Evolutionary conservation across 2,888 invertebrate species (phyloP).

Genomic region (Dichetophora obliterata): DNA sequence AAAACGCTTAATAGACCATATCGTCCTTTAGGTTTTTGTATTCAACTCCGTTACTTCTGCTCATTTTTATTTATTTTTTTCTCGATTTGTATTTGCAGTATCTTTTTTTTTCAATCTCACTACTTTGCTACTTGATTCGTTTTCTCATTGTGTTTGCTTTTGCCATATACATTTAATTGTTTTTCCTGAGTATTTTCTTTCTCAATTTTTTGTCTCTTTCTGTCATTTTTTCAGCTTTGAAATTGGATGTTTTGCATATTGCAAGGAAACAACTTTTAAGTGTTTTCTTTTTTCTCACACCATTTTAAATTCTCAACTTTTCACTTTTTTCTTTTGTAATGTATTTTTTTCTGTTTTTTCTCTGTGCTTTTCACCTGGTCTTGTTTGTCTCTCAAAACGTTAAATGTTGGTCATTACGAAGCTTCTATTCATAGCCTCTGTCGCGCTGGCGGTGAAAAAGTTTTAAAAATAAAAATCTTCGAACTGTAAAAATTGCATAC

Average conservation of each 20-base stretch:
- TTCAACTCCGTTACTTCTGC: not conserved
- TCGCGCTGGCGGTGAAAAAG: not conserved
- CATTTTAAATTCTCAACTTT: not conserved
- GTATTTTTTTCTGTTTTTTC: not conserved
- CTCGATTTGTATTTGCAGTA: not conserved
- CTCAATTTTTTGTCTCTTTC: not conserved
- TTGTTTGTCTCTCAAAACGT: not conserved
- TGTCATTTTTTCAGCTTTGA: not conserved
- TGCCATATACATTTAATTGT: not conserved
- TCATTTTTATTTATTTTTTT: conserved; percentile 9
- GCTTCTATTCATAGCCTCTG: conserved; percentile 12
- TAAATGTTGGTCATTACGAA: not conserved
- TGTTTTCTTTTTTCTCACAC: not conserved
- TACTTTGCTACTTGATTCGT: not conserved
- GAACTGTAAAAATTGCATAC: not conserved
- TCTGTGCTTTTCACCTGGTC: not conserved
- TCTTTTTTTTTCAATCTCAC: not conserved
- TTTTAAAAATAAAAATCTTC: not conserved
- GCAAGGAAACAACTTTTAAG: no score
- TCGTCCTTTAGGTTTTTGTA: not conserved
- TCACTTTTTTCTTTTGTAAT: not conserved
- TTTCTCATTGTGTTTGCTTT: not conserved
- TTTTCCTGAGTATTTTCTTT: not conserved
- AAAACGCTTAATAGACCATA: no score
- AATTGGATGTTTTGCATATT: not conserved